Conservation (phyloP, 2,888 invertebrate genomes). For the Phragmatobia fuliginosa region DNA sequence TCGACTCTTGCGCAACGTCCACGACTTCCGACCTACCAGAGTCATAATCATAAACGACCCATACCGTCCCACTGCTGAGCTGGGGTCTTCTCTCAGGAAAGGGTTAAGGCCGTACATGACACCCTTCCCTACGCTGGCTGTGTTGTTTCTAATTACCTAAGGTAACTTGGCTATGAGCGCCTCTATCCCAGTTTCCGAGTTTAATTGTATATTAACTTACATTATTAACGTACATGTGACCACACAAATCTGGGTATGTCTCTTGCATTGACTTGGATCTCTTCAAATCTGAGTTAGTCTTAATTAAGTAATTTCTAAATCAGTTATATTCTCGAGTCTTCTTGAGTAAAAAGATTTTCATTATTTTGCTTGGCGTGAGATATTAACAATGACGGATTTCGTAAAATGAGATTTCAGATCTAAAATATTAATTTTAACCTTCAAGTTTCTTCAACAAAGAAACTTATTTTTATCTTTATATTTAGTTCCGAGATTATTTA, state of each 20-base stretch:
- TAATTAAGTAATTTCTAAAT: not conserved
- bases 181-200: conserved; percentile 31
- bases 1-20: conserved; percentile 40
- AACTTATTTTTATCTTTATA: not conserved
- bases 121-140: too few species aligned
- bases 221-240: conserved; percentile 32
- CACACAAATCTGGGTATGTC: conserved; percentile 19
- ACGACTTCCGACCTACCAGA: conserved; percentile 39
- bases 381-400: not conserved
- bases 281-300: too few species aligned
- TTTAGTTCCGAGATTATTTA: not conserved
- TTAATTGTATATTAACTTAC: conserved; percentile 42
- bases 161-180: too few species aligned
- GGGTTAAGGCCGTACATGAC: too few species aligned
- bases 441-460: not conserved
- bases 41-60: too few species aligned
- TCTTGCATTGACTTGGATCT: not conserved
- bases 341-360: not conserved
- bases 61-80: too few species aligned
- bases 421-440: not conserved
- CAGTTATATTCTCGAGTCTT: not conserved
- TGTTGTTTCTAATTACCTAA: too few species aligned
- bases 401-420: not conserved
- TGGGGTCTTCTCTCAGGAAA: too few species aligned
- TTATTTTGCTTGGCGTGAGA: not conserved